Base-by-base conservation (phyloP, 2,797 vertebrate genomes). In the Scyliorhinus canicula region DNA sequence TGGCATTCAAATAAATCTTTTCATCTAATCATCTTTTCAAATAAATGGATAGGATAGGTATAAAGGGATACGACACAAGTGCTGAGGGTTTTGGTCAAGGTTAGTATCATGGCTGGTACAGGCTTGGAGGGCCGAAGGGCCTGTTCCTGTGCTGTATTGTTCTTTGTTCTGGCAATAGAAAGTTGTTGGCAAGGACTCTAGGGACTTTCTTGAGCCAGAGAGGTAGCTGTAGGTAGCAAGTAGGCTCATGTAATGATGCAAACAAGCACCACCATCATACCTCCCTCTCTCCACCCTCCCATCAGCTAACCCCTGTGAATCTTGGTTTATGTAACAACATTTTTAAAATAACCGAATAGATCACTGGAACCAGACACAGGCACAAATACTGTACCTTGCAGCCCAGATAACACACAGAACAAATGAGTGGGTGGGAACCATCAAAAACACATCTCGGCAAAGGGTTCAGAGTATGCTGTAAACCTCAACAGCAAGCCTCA, bases 331-430 rank as follows among this genome's bases (percentile, higher is more conserved):
- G 28, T 28, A 86, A 50, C 24, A 8, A 47, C 47, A 31, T 86
- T 52, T 86, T 85, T 28, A 50, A 24, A 85, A 79, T 44, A 40
- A 24, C 79, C 6, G 31, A 77, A 57, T 57, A 28, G 6, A 57
- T 60, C 3, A 14, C 21, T 60, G 35, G 31, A 90, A 60, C 55
- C 35, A n/a, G 57, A 90, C 35, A 44, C 16, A 24, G 35, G 5
- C 35, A 40, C 55, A 90, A 24, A 19, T 57, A n/a, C n/a, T n/a
- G n/a, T n/a, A 35, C 50, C 52, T 57, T 88, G 16, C 52, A 88
- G 31, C 52, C 52, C 52, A 57, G n/a, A 90, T 40, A 40, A 90
- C n/a, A 90, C 86, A 90, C 55, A 90, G 86, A 88, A 88, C 52
- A 90, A 63, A 90, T 26, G n/a, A 40, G 55, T 90, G 6, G 52